These are phyloP conservation scores for Calephelis perditalis DNA, from an alignment of 2,888 invertebrate genomes.

Conservation along the genomic window DNA sequence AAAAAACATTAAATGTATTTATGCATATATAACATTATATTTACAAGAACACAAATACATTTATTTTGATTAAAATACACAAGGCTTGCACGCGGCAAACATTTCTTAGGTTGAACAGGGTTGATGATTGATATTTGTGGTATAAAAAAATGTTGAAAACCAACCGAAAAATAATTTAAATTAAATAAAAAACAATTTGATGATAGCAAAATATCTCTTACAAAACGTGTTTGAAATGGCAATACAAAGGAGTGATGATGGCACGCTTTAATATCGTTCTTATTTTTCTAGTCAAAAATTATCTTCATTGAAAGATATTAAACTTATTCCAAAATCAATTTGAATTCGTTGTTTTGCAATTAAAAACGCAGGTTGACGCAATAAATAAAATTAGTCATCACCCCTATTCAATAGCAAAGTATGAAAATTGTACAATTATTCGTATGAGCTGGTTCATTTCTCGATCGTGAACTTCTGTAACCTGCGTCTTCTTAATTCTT, in stretches of 20 bases:
- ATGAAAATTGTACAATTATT: constrained; percentile 51
- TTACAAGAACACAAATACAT: constrained; percentile 77
- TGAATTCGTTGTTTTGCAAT: too few species aligned
- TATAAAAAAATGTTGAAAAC: too few species aligned
- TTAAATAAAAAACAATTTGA: too few species aligned
- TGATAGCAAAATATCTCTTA: too few species aligned
- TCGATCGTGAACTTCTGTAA: constrained; percentile 83
- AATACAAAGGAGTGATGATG: not conserved
- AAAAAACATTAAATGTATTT: constrained; percentile 58
- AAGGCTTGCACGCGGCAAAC: constrained; percentile 67
- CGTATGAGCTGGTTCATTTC: constrained; percentile 53
- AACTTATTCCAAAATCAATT: too few species aligned
- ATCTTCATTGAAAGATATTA: too few species aligned
- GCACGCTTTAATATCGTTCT: constrained; percentile 5
- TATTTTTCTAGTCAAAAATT: constrained; percentile 11
- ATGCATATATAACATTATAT: constrained; percentile 73
- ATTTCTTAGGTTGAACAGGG: constrained; percentile 67
- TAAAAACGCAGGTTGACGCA: too few species aligned
- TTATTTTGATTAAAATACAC: constrained; percentile 66
- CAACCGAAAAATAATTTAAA: too few species aligned
- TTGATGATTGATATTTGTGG: too few species aligned
- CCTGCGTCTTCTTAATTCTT: constrained; percentile 86
- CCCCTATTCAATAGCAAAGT: constrained; percentile 47
- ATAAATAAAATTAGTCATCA: too few species aligned
- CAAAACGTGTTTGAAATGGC: not conserved